These are phyloP conservation scores for Lateolabrax maculatus DNA, from an alignment of 2,797 vertebrate genomes.

Conservation along the genomic window DNA sequence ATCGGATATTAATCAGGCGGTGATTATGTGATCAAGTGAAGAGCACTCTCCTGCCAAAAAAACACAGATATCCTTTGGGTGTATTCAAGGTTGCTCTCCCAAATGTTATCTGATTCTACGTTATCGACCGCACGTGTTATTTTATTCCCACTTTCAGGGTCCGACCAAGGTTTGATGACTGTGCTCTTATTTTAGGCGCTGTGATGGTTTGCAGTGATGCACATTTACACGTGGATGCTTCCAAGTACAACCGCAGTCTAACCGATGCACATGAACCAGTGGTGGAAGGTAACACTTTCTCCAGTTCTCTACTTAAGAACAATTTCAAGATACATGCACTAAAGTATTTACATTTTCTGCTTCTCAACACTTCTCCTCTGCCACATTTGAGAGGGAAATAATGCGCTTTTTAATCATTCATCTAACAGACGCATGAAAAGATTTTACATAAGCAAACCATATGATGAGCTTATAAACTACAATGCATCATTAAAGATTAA, in stretches of 20 bases:
- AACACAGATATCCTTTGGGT: not conserved
- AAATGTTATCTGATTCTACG: not conserved
- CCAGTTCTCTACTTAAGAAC: not conserved
- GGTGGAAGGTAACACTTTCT: not conserved
- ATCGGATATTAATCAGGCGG: conserved; percentile 65
- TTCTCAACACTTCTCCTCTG: not conserved
- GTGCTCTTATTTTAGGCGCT: not conserved
- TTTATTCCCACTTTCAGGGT: conserved; percentile 4
- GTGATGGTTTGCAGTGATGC: not conserved
- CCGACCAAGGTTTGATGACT: not conserved
- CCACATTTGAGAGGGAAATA: not conserved
- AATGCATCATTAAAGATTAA: not conserved
- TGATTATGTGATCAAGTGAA: conserved; percentile 63
- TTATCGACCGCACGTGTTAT: not conserved
- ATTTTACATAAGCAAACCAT: not conserved
- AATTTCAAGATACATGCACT: not conserved
- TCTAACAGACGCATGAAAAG: not conserved
- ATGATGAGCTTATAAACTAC: not conserved
- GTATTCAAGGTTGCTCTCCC: conserved; percentile 32
- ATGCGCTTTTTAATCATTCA: not conserved
- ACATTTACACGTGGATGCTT: not conserved
- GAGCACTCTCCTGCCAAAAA: conserved; percentile 17
- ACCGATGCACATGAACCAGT: not conserved
- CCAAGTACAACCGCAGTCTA: not conserved
- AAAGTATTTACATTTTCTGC: not conserved